Evolutionary conservation across 2,113 vertebrate genomes (phyloP), one percentile per base, ranked within the genome.

Genomic region (Perccottus glenii): DNA sequence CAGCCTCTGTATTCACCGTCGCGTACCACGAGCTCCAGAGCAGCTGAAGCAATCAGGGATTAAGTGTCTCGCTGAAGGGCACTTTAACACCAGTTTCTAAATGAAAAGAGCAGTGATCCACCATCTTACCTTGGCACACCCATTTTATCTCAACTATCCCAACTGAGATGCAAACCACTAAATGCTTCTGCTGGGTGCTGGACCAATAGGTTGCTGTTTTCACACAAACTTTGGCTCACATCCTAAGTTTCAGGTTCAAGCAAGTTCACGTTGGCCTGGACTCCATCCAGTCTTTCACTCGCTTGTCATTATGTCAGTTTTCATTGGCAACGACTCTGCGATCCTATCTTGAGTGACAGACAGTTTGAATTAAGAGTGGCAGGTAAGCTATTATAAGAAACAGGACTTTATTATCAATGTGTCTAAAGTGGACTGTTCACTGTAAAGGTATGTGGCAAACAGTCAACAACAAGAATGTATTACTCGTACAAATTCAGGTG

Each of bases 331-430:
- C 7, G 3, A 63, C 32, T 64, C 64, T 33, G 58, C 57, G 80
- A 82, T 77, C 4, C 70, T 75, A 86, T 81, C 85, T 46, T 46
- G 42, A 75, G 19, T 84, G 84, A 76, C 70, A 57, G 77, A 65
- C 75, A 12, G 32, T 64, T 73, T 74, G 43, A 60, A 68, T 43
- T 1, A 11, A 50, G 49, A 44, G 52, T 78, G 44, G 32, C 78
- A 81, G 60, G 53, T 55, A n/a, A 53, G 52, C 59, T 50, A 71
- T 78, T 67, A 48, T 16, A 58, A 45, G 27, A 71, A 62, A 70
- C 61, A 57, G 33, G 35, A 33, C 50, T 72, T 60, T 62, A 76
- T 61, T 14, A 62, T 75, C 57, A 51, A 2, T 61, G 0, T 72
- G 64, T 79, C 73, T 80, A 60, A 36, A 53, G 56, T 11, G 51